A percentile compares a stretch with the other conserved stretches of the same genome.
phyloP scores from a whole-genome alignment of 2,113 vertebrate genomes.

The Ictalurus punctatus region DNA sequence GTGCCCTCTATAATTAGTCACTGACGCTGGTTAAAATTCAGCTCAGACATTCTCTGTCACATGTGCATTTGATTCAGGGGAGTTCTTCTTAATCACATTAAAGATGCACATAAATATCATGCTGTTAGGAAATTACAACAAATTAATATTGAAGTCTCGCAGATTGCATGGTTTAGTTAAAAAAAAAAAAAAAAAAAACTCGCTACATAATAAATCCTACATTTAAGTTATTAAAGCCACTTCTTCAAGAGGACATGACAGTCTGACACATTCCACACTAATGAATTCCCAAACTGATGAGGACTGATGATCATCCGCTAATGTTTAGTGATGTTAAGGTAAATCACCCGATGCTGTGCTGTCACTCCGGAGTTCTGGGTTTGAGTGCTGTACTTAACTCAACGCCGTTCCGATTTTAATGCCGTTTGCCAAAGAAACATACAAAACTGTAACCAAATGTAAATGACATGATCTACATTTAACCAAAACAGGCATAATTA shows the following conservation, averaged over 20 bases:
- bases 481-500: not conserved
- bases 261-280: not conserved
- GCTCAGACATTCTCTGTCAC: not conserved
- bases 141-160: conserved; percentile 12
- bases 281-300: not conserved
- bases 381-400: not conserved
- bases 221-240: not conserved
- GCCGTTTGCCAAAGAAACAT: not conserved
- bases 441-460: not conserved
- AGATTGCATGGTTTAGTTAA: not conserved
- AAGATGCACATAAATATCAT: conserved; percentile 25
- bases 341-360: not conserved
- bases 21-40: not conserved
- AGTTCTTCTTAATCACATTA: conserved; percentile 4
- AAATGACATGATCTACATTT: not conserved
- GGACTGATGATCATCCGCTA: not conserved
- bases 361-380: not conserved
- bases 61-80: not conserved
- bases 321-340: not conserved
- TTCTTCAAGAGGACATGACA: not conserved
- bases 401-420: not conserved
- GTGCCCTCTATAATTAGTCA: not conserved
- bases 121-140: not conserved
- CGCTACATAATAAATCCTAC: not conserved
- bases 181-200: not conserved